phyloP scores from a whole-genome alignment of 2,113 vertebrate species.

The Xiphophorus couchianus region DNA sequence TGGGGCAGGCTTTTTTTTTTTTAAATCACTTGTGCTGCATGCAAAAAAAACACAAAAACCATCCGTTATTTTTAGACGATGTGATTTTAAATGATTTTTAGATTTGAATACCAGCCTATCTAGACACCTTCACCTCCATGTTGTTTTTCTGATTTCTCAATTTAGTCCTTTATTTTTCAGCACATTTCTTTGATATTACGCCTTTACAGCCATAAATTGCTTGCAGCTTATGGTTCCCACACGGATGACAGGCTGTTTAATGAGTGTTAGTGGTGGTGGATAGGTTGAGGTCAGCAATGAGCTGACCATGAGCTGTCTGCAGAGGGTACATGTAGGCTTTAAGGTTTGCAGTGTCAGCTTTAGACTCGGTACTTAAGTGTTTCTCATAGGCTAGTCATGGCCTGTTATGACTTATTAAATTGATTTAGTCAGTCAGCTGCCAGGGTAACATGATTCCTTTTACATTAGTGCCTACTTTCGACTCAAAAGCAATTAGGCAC shows the following conservation, averaged over 20 bases:
- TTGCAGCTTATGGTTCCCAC: slow-evolving; percentile 19
- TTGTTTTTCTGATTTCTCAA: too few relatives aligned
- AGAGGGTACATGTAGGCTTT: slow-evolving; percentile 19
- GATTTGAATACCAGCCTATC: not conserved
- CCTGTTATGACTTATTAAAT: slow-evolving; percentile 47
- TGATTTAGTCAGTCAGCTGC: slow-evolving; percentile 51
- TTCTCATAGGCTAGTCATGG: slow-evolving; percentile 33
- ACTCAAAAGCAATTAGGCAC: slow-evolving; percentile 18
- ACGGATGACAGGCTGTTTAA: slow-evolving; percentile 57
- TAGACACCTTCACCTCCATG: too few relatives aligned
- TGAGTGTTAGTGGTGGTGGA: slow-evolving; percentile 48
- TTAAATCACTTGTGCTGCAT: not conserved
- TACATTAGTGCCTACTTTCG: slow-evolving; percentile 29
- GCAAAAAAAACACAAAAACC: not conserved
- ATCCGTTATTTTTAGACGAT: not conserved
- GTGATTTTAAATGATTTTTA: not conserved
- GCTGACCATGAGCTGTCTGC: slow-evolving; percentile 26
- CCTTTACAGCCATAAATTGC: slow-evolving; percentile 7
- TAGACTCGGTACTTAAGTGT: slow-evolving; percentile 29
- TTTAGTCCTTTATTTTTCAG: too few relatives aligned
- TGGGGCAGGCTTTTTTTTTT: not conserved
- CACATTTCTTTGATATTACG: too few relatives aligned
- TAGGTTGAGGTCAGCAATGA: slow-evolving; percentile 56
- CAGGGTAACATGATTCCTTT: slow-evolving; percentile 31
- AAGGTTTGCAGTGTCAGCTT: slow-evolving; percentile 20